phyloP scores from a whole-genome alignment of 2,888 invertebrate species.

The Chrysotoxum bicinctum region DNA sequence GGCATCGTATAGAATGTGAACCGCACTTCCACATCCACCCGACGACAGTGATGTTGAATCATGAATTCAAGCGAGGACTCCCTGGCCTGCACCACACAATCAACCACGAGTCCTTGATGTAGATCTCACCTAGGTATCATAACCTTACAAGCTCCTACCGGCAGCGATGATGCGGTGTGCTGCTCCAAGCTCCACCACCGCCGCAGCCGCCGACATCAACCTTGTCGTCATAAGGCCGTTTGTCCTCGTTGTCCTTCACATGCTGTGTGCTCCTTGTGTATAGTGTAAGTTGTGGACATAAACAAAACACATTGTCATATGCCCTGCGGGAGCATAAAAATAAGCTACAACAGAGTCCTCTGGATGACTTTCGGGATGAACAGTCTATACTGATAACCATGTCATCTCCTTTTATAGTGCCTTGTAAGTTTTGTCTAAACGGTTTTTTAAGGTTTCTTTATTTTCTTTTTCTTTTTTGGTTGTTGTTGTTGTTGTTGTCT shows the following conservation, averaged over 20 bases:
- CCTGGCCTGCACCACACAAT: not conserved
- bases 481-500: too few species aligned
- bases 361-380: conserved; percentile 51
- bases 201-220: not conserved
- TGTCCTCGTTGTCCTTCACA: conserved; percentile 30
- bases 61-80: conserved; percentile 59
- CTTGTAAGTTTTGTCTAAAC: conserved; percentile 61
- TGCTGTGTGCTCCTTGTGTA: conserved; percentile 20
- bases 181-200: not conserved
- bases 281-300: conserved; percentile 43
- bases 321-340: conserved; percentile 65
- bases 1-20: conserved; percentile 40
- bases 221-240: conserved; percentile 4
- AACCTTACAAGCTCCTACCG: conserved; percentile 59
- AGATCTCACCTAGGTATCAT: conserved; percentile 72
- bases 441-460: conserved; percentile 22
- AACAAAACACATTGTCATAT: conserved; percentile 69
- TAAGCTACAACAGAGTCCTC: conserved; percentile 49
- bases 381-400: conserved; percentile 61
- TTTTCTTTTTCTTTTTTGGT: not conserved
- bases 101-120: conserved; percentile 51
- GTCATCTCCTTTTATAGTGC: conserved; percentile 71
- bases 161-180: conserved; percentile 41
- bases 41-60: conserved; percentile 68
- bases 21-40: conserved; percentile 3